phyloP scores from a whole-genome alignment of 2,888 invertebrate genomes.

The Cantharis rustica region DNA sequence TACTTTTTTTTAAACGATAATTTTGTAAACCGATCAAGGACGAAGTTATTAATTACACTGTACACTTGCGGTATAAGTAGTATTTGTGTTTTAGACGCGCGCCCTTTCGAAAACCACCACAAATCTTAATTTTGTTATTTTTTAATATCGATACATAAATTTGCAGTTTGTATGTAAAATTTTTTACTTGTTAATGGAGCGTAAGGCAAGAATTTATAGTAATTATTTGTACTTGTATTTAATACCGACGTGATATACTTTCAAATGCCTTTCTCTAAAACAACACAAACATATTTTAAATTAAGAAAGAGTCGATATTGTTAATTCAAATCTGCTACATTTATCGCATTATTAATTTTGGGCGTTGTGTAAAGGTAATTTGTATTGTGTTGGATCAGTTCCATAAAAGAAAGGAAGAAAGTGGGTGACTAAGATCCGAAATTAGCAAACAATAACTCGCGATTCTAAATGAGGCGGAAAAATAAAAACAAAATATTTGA shows the following conservation, averaged over 20 bases:
- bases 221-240: slow-evolving; percentile 4
- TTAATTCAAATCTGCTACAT: background rate
- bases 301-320: slow-evolving; percentile 14
- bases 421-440: background rate
- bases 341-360: background rate
- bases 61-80: background rate
- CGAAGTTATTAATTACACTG: background rate
- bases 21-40: background rate
- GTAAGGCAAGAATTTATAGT: background rate
- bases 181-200: background rate
- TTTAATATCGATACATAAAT: background rate
- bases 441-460: background rate
- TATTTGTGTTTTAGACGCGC: background rate
- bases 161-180: background rate
- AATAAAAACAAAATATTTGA: background rate
- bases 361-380: background rate
- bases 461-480: background rate
- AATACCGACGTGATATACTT: slow-evolving; percentile 15
- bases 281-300: slow-evolving; percentile 9
- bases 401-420: background rate
- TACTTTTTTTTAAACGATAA: background rate
- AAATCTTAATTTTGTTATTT: background rate
- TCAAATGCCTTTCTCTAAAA: slow-evolving; percentile 14
- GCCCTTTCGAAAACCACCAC: background rate
- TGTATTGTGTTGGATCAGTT: background rate